These are phyloP conservation scores for Cyclura pinguis DNA, from an alignment of 2,797 vertebrate species.

Conservation along the genomic window DNA sequence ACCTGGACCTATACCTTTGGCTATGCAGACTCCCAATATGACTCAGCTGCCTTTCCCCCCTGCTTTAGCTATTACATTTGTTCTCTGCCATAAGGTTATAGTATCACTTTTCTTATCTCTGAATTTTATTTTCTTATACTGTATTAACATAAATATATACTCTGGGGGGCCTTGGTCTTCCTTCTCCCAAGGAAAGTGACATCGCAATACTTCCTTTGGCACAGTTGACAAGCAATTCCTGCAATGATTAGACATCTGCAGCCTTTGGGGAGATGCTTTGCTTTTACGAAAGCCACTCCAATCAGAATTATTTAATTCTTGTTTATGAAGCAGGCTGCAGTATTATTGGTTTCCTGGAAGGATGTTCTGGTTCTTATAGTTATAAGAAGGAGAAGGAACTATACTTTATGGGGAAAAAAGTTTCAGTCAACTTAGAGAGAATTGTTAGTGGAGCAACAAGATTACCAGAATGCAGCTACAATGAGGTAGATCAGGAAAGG, in stretches of 20 bases:
- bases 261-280: background rate
- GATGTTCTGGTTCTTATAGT: background rate
- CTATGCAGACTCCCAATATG: too few relatives aligned
- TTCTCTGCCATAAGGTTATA: background rate
- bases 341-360: slow-evolving; percentile 7
- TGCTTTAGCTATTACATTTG: background rate
- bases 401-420: background rate
- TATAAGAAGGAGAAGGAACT: background rate
- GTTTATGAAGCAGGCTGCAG: slow-evolving; percentile 6
- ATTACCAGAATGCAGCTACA: background rate
- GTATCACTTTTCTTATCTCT: background rate
- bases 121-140: background rate
- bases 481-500: background rate
- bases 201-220: background rate
- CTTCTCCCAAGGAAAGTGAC: background rate
- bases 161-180: background rate
- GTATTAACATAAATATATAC: background rate
- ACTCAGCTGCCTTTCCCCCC: too few relatives aligned
- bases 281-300: slow-evolving; percentile 12
- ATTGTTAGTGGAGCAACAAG: background rate
- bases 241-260: slow-evolving; percentile 9
- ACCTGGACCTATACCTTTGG: too few relatives aligned
- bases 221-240: background rate
- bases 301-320: slow-evolving; percentile 13
- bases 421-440: background rate